Base-by-base conservation (phyloP, 2,113 vertebrate species). In the Nycticebus coucang region DNA sequence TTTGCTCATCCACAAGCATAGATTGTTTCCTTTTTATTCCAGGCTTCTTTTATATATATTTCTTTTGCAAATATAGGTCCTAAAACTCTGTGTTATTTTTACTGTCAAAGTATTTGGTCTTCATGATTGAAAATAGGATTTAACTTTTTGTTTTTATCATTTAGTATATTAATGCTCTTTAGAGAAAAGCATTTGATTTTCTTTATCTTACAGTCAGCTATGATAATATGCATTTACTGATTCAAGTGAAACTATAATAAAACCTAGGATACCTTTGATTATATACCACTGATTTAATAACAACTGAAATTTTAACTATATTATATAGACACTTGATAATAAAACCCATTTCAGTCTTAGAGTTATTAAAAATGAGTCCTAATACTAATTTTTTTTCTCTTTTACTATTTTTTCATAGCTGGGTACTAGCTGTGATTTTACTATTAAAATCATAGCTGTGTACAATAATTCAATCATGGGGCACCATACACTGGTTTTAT, bases 171-270 rank as follows among this genome's bases (percentile, higher is more conserved):
- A 55, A 66, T 80, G 59, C 37, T 89, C 74, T 95, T 95, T 75
- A 69, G 66, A 89, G 64, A 93, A 89, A 80, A 74, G 28, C 33
- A 75, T 17, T 81, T 96, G 80, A 69, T 80, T 95, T 53, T 89
- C 75, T 74, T 89, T 89, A 89, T 69, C 71, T 81, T 83, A 15
- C 22, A 74, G 21, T 80, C 79, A 86, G 50, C 37, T 50, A 81
- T 50, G 68, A 89, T 86, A 92, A 85, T 89, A 80, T 89, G 41
- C 85, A 55, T 81, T 75, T 89, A 75, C 41, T 75, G 72, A 96
- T 89, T 41, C 35, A 1, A 89, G 59, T 89, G 89, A 93, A 66
- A 89, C 89, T 93, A 86, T 75, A 86, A 85, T 78, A 59, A 92
- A 89, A 80, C 50, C 26, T 55, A 85, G 80, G 68, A 60, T 80